Percentiles rank a stretch among this genome's conserved stretches.
Evolutionary conservation across 1,140 invertebrate genomes (phyloP).

Genomic region (Listronotus oregonensis): DNA sequence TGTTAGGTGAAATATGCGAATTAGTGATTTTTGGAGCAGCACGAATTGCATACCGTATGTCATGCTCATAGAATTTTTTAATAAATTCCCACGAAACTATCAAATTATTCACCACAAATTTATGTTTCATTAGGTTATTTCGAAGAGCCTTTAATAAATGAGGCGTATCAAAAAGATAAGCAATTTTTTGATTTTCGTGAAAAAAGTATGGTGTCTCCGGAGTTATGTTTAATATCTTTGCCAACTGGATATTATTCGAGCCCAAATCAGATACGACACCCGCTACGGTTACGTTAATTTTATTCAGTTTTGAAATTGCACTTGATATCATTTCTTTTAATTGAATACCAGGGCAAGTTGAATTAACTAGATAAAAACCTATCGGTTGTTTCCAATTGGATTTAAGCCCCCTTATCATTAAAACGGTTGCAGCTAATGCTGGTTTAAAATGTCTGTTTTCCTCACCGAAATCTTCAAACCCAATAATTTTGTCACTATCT

Average conservation of each 20-base stretch:
- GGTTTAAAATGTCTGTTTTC: neutral
- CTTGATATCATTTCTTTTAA: slow-evolving; percentile 4
- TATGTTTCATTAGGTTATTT: slow-evolving; percentile 30
- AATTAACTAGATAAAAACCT: slow-evolving; percentile 8
- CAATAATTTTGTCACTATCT: neutral
- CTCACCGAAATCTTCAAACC: neutral
- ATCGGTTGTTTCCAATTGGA: slow-evolving; percentile 20
- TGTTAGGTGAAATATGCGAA: slow-evolving; percentile 22
- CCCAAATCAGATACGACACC: slow-evolving; percentile 19
- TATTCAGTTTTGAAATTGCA: slow-evolving; percentile 15
- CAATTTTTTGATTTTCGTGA: slow-evolving; percentile 17
- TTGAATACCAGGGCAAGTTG: neutral
- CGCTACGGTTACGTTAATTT: slow-evolving; percentile 13
- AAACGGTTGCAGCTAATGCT: neutral
- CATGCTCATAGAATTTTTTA: slow-evolving; percentile 18
- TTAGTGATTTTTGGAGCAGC: slow-evolving; percentile 33
- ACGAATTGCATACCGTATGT: slow-evolving; percentile 11
- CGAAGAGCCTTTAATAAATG: slow-evolving; percentile 31
- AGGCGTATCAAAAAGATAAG: slow-evolving; percentile 26
- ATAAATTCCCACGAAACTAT: slow-evolving; percentile 21
- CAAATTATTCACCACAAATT: slow-evolving; percentile 8
- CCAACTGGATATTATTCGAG: slow-evolving; percentile 16
- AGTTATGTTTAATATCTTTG: slow-evolving; percentile 14
- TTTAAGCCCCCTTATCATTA: slow-evolving; percentile 6
- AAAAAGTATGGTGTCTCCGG: slow-evolving; percentile 21